Percentiles rank a stretch among this genome's conserved stretches.
phyloP scores from a whole-genome alignment of 2,888 invertebrate genomes.

The Syrphus vitripennis region DNA sequence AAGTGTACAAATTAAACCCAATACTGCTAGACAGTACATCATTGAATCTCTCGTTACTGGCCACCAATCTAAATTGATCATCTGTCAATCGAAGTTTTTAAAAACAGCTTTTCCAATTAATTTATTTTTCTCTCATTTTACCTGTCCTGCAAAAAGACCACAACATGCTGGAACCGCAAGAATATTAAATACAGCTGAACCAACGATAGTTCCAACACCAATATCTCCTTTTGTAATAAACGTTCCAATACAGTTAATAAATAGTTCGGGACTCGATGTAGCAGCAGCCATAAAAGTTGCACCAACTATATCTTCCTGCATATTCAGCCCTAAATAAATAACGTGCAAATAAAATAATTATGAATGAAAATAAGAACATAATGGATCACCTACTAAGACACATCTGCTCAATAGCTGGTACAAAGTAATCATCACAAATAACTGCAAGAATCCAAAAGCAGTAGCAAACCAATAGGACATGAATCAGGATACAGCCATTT shows the following conservation, averaged over 20 bases:
- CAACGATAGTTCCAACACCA: slow-evolving; percentile 91
- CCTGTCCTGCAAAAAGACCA: slow-evolving; percentile 89
- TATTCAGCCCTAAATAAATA: slow-evolving; percentile 85
- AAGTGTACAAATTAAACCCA: slow-evolving; percentile 90
- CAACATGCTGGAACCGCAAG: slow-evolving; percentile 91
- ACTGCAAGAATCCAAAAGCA: slow-evolving; percentile 91
- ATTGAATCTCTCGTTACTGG: slow-evolving; percentile 91
- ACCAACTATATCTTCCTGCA: slow-evolving; percentile 94
- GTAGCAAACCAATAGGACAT: slow-evolving; percentile 82
- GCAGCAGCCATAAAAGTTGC: slow-evolving; percentile 98
- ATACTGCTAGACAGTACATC: slow-evolving; percentile 90
- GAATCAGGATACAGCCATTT: slow-evolving; percentile 74
- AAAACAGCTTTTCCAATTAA: no score
- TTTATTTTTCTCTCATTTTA: slow-evolving; percentile 75
- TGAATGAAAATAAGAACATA: neutral
- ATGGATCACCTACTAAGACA: slow-evolving; percentile 86
- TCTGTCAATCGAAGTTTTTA: no score
- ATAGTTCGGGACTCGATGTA: slow-evolving; percentile 94
- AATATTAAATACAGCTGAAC: slow-evolving; percentile 92
- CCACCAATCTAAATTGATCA: slow-evolving; percentile 92
- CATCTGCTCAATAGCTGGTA: slow-evolving; percentile 93
- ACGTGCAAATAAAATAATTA: slow-evolving; percentile 62
- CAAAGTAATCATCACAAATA: slow-evolving; percentile 97
- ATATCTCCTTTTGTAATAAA: slow-evolving; percentile 93
- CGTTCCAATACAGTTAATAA: slow-evolving; percentile 93